Conservation (phyloP, 2,797 vertebrate species). For the Pagetopsis macropterus region DNA sequence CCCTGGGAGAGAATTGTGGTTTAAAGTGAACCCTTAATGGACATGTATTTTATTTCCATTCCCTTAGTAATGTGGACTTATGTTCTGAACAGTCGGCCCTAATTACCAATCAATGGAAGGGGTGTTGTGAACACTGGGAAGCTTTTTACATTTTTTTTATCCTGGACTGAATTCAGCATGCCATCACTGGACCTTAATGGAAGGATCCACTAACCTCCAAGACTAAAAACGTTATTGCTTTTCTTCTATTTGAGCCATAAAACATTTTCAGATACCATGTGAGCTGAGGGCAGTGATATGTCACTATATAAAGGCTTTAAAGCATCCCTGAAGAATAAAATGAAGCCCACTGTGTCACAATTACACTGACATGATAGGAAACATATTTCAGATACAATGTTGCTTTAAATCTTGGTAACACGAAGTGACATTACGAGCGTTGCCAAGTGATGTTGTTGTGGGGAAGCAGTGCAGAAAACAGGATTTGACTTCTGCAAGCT, state of each 20-base stretch:
- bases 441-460: conserved; percentile 30
- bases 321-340: conserved; percentile 36
- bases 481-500: not conserved
- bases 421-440: conserved; percentile 29
- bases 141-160: conserved; percentile 22
- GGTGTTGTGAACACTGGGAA: conserved; percentile 47
- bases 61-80: conserved; percentile 71
- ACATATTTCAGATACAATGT: conserved; percentile 45
- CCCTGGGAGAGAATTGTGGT: conserved; percentile 50
- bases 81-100: conserved; percentile 66
- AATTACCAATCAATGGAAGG: conserved; percentile 75
- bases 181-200: conserved; percentile 42
- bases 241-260: conserved; percentile 38
- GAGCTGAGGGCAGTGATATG: conserved; percentile 31
- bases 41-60: conserved; percentile 60
- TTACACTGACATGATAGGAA: conserved; percentile 46
- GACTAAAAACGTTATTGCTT: conserved; percentile 54
- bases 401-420: conserved; percentile 47
- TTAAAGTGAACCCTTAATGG: conserved; percentile 76
- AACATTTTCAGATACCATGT: conserved; percentile 28
- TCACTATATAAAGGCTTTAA: conserved; percentile 43
- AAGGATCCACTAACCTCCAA: conserved; percentile 30
- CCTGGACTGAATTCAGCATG: conserved; percentile 46
- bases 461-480: not conserved
- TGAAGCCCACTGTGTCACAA: conserved; percentile 40